Base-by-base conservation (phyloP, 2,113 vertebrate species). In the Oophaga pumilio region DNA sequence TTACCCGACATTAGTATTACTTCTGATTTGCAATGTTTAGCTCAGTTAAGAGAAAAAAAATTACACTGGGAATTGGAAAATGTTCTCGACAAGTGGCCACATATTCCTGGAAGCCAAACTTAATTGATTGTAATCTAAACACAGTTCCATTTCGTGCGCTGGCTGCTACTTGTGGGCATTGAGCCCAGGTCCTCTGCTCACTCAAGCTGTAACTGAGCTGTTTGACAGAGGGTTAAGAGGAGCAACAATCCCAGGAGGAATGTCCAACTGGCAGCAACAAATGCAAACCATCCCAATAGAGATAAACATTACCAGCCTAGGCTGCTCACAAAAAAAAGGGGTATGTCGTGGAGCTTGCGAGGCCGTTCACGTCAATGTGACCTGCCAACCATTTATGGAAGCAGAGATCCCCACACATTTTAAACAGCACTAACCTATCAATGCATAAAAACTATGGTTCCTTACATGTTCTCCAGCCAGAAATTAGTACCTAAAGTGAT, bases 151-250 rank as follows among this genome's bases (percentile, higher is more conserved):
- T 91, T 93, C 91, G 88, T 88, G 91, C 78, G 62, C 90, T 94
- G 93, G 93, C 94, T 91, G 90, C 82, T 86, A 90, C 64, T 91
- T 89, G 69, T 88, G 94, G 93, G 93, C 93, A 92, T 85, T 60
- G 87, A 91, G 91, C 91, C 92, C 91, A 91, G 90, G 89, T 91
- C 90, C 90, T 90, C 89, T 91, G 90, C 91, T 94, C 86, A 90
- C 86, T 93, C 91, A 91, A 92, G 92, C 90, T 91, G 90, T 90
- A 93, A 59, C 56, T 91, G 85, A 86, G 88, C 90, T 91, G 90
- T 89, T 91, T 90, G 89, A 92, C 88, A 91, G 91, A 90, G 91
- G 85, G 89, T 69, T 91, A 90, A 85, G 89, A 90, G 85, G 77
- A 82, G 66, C 77, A 74, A 69, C 90, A 81, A 90, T 90, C 88